phyloP scores from a whole-genome alignment of 2,797 vertebrate genomes.

The Sparus aurata region DNA sequence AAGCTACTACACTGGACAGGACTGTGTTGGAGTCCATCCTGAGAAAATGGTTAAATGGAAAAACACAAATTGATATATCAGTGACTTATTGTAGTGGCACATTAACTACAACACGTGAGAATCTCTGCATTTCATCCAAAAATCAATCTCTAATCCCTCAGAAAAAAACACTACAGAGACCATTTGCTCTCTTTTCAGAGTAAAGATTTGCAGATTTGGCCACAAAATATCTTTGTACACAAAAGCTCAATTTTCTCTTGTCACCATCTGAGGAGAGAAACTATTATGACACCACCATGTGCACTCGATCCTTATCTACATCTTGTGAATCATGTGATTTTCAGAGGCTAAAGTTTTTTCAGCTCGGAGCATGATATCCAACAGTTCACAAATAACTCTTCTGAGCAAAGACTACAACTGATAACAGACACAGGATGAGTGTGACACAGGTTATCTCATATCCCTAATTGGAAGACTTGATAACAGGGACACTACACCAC shows the following conservation, averaged over 20 bases:
- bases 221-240: neutral
- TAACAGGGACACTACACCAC: neutral
- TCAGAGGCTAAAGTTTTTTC: constrained; percentile 24
- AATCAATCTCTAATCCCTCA: too few species aligned
- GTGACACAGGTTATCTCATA: constrained; percentile 46
- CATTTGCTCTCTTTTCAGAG: too few species aligned
- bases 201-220: neutral
- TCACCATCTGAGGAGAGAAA: constrained; percentile 2
- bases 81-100: neutral
- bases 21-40: neutral
- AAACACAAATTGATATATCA: neutral
- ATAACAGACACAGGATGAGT: constrained; percentile 49
- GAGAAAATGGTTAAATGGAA: neutral
- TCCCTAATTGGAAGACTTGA: constrained; percentile 21
- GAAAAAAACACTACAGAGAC: too few species aligned
- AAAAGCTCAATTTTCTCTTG: neutral
- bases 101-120: neutral
- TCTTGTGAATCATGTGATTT: constrained; percentile 24
- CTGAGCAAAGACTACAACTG: constrained; percentile 57
- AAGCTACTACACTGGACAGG: neutral
- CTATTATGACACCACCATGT: neutral
- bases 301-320: neutral
- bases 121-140: neutral
- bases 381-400: constrained; percentile 19
- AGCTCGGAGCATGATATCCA: constrained; percentile 14